Percentiles rank a stretch among this genome's conserved stretches.
phyloP scores from a whole-genome alignment of 2,797 vertebrate species.

The Spheniscus humboldti region DNA sequence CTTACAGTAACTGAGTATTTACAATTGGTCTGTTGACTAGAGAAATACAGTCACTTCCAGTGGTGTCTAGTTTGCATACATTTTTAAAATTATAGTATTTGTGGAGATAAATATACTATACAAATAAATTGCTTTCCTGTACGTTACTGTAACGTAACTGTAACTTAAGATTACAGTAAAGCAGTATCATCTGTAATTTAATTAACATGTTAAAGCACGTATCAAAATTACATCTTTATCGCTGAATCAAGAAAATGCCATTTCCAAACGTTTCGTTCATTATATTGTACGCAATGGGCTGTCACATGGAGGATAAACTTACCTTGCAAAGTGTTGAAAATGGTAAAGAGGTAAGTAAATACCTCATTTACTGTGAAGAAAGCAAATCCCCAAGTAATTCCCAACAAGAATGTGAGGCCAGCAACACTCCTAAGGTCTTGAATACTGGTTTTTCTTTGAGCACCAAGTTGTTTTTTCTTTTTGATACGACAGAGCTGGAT shows the following conservation, averaged over 20 bases:
- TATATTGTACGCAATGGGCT: background rate
- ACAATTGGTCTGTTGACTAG: background rate
- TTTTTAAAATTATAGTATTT: background rate
- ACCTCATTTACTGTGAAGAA: constrained; percentile 87
- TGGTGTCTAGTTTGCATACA: background rate
- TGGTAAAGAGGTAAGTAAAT: constrained; percentile 90
- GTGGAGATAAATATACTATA: background rate
- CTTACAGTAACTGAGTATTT: background rate
- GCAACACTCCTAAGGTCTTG: constrained; percentile 87
- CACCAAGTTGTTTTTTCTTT: constrained; percentile 90
- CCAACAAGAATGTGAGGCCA: constrained; percentile 87
- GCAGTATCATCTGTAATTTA: background rate
- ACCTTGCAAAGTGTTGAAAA: constrained; percentile 95
- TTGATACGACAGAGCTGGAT: constrained; percentile 91
- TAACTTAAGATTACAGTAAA: background rate
- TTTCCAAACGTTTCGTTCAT: background rate
- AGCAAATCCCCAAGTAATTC: constrained; percentile 95
- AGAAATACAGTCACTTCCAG: background rate
- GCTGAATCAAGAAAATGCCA: background rate
- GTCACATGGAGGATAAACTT: background rate
- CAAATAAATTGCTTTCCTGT: background rate
- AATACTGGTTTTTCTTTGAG: constrained; percentile 80
- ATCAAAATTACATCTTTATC: background rate
- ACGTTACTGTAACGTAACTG: background rate
- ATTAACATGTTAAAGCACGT: background rate